Conservation (phyloP, 2,888 invertebrate species). For the Xanthorhoe spadicearia region DNA sequence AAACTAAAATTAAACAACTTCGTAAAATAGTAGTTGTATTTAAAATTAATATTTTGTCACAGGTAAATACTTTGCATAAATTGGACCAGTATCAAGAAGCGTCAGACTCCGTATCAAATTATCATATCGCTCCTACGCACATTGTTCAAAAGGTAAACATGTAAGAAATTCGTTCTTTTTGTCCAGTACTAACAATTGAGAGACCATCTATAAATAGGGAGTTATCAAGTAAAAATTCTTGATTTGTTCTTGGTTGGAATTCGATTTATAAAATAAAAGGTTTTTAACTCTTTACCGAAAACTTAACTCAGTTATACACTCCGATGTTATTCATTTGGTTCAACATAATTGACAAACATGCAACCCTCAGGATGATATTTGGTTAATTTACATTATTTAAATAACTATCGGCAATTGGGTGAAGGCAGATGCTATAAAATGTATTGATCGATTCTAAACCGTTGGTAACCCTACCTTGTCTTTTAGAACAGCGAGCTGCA, state of each 20-base stretch:
- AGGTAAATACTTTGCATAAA: not conserved
- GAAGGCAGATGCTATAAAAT: constrained; percentile 28
- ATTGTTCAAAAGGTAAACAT: constrained; percentile 73
- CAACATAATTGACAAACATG: constrained; percentile 45
- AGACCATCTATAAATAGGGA: constrained; percentile 24
- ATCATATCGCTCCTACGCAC: constrained; percentile 69
- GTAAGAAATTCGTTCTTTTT: constrained; percentile 70
- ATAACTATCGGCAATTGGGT: constrained; percentile 21
- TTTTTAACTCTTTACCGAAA: not conserved
- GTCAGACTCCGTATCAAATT: constrained; percentile 44
- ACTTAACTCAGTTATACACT: not conserved
- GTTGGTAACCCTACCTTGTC: constrained; percentile 22
- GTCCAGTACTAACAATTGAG: constrained; percentile 64
- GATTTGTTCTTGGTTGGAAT: not conserved
- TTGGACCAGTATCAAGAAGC: constrained; percentile 53
- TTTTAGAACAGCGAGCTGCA: constrained; percentile 14
- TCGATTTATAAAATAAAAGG: not conserved
- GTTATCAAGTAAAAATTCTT: not conserved
- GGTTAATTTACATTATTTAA: constrained; percentile 30
- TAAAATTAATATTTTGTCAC: not conserved
- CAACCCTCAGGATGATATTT: constrained; percentile 36
- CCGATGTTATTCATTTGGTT: not conserved
- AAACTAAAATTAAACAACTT: no score
- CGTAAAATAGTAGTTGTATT: not conserved
- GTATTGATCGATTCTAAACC: constrained; percentile 9